Evolutionary conservation across 2,797 vertebrate species (phyloP).

Genomic region (Halcyon badia): DNA sequence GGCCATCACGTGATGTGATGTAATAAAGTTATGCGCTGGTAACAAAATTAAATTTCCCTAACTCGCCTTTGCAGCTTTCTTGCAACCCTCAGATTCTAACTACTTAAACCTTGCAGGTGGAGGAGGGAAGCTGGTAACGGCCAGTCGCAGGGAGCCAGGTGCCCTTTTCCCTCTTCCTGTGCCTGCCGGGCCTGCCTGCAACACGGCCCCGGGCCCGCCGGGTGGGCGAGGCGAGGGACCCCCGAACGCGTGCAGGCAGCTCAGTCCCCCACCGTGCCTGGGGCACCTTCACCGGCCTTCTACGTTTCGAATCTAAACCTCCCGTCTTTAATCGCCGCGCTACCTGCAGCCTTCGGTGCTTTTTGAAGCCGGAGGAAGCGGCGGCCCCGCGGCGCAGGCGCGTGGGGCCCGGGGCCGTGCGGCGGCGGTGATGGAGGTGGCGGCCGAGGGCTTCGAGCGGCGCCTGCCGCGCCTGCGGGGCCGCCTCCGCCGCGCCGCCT

Average conservation of each 20-base stretch:
- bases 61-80: not conserved
- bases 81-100: not conserved
- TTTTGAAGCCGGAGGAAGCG: accelerated
- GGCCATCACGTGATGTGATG: not conserved
- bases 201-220: too few relatives aligned
- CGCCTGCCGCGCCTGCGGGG: constrained; percentile 44
- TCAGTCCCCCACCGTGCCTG: too few relatives aligned
- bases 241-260: too few relatives aligned
- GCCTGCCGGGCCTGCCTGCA: too few relatives aligned
- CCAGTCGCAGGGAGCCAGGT: accelerated
- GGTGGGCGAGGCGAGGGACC: too few relatives aligned
- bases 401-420: accelerated
- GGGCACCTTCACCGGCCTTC: too few relatives aligned
- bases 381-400: not conserved
- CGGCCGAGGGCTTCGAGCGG: constrained; percentile 30
- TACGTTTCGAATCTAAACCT: too few relatives aligned
- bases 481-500: constrained; percentile 58
- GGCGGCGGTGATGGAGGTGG: constrained; percentile 65
- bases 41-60: not conserved
- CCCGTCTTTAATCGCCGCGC: too few relatives aligned
- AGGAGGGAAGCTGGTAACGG: accelerated
- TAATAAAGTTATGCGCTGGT: accelerated
- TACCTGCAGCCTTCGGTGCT: too few relatives aligned
- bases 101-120: accelerated
- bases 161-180: accelerated